Evolutionary conservation across 2,113 vertebrate species (phyloP), one percentile per base, ranked within the genome.

Genomic region (Scopus umbretta): DNA sequence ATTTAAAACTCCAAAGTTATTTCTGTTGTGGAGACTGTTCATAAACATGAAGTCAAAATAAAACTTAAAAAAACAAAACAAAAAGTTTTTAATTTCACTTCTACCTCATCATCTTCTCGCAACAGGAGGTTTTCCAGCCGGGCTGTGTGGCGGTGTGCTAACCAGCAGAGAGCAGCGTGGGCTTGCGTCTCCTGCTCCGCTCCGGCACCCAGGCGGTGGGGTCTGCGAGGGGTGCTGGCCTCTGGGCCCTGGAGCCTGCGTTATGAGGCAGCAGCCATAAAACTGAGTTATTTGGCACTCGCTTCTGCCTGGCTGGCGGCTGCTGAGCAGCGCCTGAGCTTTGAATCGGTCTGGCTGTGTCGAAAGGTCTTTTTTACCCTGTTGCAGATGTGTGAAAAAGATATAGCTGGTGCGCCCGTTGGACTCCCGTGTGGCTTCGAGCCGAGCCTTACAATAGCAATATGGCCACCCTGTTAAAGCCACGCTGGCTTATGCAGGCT

Each of bases 71-170:
- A 5, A 4, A 42, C 8, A 21, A 27, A 7, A 34, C 7, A 18
- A 29, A 4, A 7, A 4, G 14, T 5, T 3, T 34, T 52, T 30
- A 16, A 27, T 43, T 25, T 32, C 4, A 0, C 10, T 55, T 43
- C 20, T 38, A 8, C 14, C 8, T 7, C 7, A 7, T 8, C 13
- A 13, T 2, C 29, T 8, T 0, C 11, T 5, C 8, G 49, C 75
- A 19, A 4, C 1, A 14, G 27, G 40, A 6, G 3, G 0, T 5
- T 18, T n/a, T 5, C 13, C 40, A 7, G 52, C 5, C 6, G 11
- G 22, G 49, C 66, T 83, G 82, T 8, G 4, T 1, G 38, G n/a
- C 2, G 2, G 20, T 2, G 30, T 0, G 3, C 4, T 53, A 7
- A 19, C 62, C 72, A 50, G 82, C 50, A 92, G 93, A 73, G 93